Evolutionary conservation across 92 coral and sea anemone species (phyloP).

Genomic region (Chrysogorgia sp.): DNA sequence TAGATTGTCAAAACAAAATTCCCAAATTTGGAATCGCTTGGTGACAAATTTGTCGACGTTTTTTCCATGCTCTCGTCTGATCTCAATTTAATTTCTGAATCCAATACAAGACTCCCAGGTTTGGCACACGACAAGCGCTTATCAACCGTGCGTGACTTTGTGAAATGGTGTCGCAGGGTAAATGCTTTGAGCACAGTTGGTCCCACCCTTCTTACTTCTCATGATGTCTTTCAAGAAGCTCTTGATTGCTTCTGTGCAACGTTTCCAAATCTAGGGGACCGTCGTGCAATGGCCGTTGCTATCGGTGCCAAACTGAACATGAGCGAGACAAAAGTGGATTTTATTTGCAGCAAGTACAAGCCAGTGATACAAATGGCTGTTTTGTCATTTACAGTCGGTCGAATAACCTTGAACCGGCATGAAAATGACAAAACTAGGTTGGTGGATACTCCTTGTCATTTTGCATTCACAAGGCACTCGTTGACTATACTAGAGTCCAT

Average conservation of each 20-base stretch:
- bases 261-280: constrained; percentile 67
- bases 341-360: constrained; percentile 74
- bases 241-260: constrained; percentile 93
- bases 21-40: constrained; percentile 73
- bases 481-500: constrained; percentile 83
- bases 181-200: constrained; percentile 61
- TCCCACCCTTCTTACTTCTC: constrained; percentile 62
- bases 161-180: constrained; percentile 89
- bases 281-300: constrained; percentile 65
- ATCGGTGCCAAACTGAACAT: constrained; percentile 92
- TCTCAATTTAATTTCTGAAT: constrained; percentile 51
- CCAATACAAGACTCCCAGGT: constrained; percentile 59
- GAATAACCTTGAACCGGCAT: constrained; percentile 75
- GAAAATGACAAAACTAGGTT: background rate
- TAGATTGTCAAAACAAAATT: constrained; percentile 69
- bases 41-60: constrained; percentile 81
- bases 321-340: constrained; percentile 84
- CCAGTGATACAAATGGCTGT: constrained; percentile 78
- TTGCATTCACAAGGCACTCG: constrained; percentile 93
- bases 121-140: constrained; percentile 76
- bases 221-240: constrained; percentile 90
- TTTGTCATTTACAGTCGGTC: constrained; percentile 79
- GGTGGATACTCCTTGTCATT: constrained; percentile 20
- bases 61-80: constrained; percentile 82
- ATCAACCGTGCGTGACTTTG: constrained; percentile 83